phyloP scores from a whole-genome alignment of 1,140 invertebrate genomes.

The Muscidifurax raptorellus region DNA sequence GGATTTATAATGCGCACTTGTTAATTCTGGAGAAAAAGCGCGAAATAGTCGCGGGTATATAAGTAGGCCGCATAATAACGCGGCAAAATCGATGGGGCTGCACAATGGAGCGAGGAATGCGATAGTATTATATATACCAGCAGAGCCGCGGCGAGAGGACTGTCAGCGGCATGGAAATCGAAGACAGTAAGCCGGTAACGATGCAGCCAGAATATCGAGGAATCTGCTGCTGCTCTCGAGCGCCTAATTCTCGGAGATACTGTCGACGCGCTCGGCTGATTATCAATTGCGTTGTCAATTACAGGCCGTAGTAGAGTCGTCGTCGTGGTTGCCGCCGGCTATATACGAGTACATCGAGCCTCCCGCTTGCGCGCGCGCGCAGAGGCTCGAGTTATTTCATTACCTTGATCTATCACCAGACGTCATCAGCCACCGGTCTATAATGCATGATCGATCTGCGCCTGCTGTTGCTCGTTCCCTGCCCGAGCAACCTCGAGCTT shows the following conservation, averaged over 20 bases:
- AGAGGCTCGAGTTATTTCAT: constrained; percentile 70
- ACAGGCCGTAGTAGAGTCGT: constrained; percentile 62
- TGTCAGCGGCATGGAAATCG: constrained; percentile 16
- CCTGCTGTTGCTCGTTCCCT: not conserved
- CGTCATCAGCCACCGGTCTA: constrained; percentile 69
- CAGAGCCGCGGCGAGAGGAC: too few relatives aligned
- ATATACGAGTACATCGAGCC: constrained; percentile 32
- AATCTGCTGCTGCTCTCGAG: constrained; percentile 47
- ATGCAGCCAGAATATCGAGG: constrained; percentile 29
- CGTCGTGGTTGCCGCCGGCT: constrained; percentile 60
- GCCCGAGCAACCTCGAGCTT: too few relatives aligned
- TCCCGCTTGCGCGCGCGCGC: constrained; percentile 44
- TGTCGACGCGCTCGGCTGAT: constrained; percentile 61
- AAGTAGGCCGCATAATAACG: not conserved
- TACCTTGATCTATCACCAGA: constrained; percentile 71
- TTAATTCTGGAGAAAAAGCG: not conserved
- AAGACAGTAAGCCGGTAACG: constrained; percentile 14
- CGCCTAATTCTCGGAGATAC: constrained; percentile 62
- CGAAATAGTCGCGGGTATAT: not conserved
- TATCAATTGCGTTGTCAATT: constrained; percentile 73
- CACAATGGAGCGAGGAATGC: not conserved
- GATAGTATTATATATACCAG: not conserved
- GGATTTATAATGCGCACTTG: not conserved
- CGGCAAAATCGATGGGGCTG: not conserved
- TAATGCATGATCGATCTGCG: constrained; percentile 72